Base-by-base conservation (phyloP, 1,140 invertebrate genomes). In the Riptortus pedestris region DNA sequence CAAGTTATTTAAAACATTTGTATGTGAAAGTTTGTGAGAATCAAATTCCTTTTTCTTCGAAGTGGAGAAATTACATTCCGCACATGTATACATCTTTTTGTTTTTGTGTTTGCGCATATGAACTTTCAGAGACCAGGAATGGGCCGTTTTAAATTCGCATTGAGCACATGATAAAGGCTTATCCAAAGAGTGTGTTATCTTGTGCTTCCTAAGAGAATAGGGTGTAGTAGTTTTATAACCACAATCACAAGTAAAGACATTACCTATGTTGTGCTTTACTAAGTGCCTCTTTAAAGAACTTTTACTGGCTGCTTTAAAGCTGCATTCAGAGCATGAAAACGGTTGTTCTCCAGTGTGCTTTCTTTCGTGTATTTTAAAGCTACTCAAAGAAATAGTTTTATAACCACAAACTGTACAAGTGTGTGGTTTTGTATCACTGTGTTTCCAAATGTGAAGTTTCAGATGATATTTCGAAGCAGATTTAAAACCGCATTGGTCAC, bases 121-220 rank as follows among this genome's bases (percentile, higher is more conserved):
- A 9, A 20, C 24, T 55, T 55, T 55, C 22, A 55, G 24, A 55
- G 20, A 24, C n/a, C 51, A 20, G 16, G 14, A 16, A 4, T 24
- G 20, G 1, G 51, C 51, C 22, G 51, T 24, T 26, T 26, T 55
- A 26, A 55, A 55, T 9, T 18, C 2, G 14, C 51, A 55, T 24
- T 24, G 24, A 55, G 20, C 16, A 55, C 51, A 55, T 24, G 24
- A 3, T 24, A 55, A 55, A 55, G 51, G 51, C 24, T 55, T 55
- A 20, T 24, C 24, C 22, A 12, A 18, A 24, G 20, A 20, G 14
- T 55, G 51, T 18, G 14, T 24, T 2, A 24, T 18, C 24, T 24
- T 55, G n/a, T 55, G 51, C 20, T 24, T 55, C 24, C 26, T 55
- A 14, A 55, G 24, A 14, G 20, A 24, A 26, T 26, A 16, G 22